Base-by-base conservation (phyloP, 2,113 vertebrate species). In the Alligator sinensis region DNA sequence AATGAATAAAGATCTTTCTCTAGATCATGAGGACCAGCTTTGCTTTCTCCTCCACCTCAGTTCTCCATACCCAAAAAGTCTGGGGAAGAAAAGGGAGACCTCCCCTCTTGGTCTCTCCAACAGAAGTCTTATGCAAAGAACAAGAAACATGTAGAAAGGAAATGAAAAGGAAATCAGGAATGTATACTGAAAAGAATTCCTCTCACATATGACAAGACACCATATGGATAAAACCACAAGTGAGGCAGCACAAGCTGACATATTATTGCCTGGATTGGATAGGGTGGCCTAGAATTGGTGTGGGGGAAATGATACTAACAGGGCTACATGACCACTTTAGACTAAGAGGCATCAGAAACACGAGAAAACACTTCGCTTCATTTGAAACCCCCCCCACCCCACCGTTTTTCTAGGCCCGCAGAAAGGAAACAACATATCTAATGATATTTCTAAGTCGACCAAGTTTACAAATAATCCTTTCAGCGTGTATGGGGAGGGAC, bases 201-300 rank as follows among this genome's bases (percentile, higher is more conserved):
- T 61, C 64, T 34, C 57, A 58, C 30, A 62, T 10, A 27, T 7
- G 80, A 47, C 4, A 17, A 64, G 72, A 89, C 57, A 76, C 11
- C 64, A 82, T 80, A 87, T 9, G 89, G 66, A 87, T 62, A 79
- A 91, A 80, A 89, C 21, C 76, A 7, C 21, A 47, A 59, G 86
- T 19, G 3, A 62, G 4, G 11, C 59, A 34, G 9, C 27, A 54
- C 13, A 34, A 14, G 12, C 64, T 91, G 93, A 22, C 21, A 62
- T 2, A 6, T 24, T 64, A 12, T 30, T 84, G 30, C 17, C 38
- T 34, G 9, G 10, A 22, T 28, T 0, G 0, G 9, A 12, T 1
- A 8, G 11, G 62, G 30, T 55, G 75, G 38, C 1, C 3, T 9
- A 4, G 0, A 21, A 60, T 25, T 7, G 0, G 27, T 8, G 6